Percentiles rank a stretch among this genome's conserved stretches.
Evolutionary conservation across 53 echinoderm and acorn worm genomes (phyloP).

Genomic region (Mesocentrotus franciscanus): DNA sequence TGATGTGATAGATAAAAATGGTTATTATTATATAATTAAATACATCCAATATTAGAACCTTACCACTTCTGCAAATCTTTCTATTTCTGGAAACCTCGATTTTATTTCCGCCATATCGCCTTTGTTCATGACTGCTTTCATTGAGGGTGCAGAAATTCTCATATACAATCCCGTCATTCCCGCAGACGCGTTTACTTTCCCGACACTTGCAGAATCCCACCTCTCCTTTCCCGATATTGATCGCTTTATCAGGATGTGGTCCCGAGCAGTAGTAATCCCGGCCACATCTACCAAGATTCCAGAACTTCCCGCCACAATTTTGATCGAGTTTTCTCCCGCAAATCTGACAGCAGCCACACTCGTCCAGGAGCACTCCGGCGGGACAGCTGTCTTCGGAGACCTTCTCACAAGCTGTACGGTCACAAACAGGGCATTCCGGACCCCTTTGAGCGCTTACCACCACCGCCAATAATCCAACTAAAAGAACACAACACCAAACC

Average conservation of each 20-base stretch:
- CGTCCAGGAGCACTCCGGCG: conserved; percentile 48
- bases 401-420: conserved; percentile 30
- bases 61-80: conserved; percentile 60
- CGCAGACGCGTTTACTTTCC: conserved; percentile 55
- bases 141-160: conserved; percentile 65
- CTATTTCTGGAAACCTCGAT: conserved; percentile 36
- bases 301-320: conserved; percentile 54
- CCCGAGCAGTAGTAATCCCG: conserved; percentile 48
- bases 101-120: conserved; percentile 49
- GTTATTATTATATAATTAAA: not conserved
- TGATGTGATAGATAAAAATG: not conserved
- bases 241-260: conserved; percentile 9
- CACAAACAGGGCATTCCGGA: conserved; percentile 34
- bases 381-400: conserved; percentile 17
- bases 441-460: conserved; percentile 11
- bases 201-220: conserved; percentile 56
- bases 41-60: not conserved
- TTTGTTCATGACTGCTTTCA: conserved; percentile 13
- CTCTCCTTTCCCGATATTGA: conserved; percentile 51
- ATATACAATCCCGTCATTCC: conserved; percentile 71
- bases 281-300: conserved; percentile 55
- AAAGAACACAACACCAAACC: not conserved
- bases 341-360: conserved; percentile 48
- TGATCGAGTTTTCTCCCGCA: conserved; percentile 50
- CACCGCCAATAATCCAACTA: not conserved